These are phyloP conservation scores for Morelia viridis DNA, from an alignment of 2,797 vertebrate species.

Conservation along the genomic window DNA sequence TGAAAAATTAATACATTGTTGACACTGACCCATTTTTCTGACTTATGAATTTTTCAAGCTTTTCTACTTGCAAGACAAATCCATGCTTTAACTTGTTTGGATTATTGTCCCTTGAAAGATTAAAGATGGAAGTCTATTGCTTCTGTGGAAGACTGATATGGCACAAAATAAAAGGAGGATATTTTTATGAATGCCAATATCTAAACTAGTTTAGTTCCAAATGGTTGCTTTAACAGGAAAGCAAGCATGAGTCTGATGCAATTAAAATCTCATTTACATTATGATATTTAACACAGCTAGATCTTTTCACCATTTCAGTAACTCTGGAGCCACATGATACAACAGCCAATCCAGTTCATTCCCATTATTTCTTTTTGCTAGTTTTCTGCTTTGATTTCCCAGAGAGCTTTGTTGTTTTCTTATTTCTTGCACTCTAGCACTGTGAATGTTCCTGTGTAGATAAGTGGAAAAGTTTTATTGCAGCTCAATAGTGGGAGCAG, in stretches of 20 bases:
- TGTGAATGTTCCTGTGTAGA: not conserved
- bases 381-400: not conserved
- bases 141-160: not conserved
- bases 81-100: constrained; percentile 49
- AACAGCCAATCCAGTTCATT: not conserved
- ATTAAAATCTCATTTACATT: not conserved
- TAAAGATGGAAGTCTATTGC: constrained; percentile 28
- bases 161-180: not conserved
- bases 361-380: not conserved
- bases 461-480: not conserved
- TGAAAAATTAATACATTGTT: constrained; percentile 76
- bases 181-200: not conserved
- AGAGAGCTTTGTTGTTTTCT: not conserved
- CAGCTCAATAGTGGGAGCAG: not conserved
- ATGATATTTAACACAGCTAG: not conserved
- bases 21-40: constrained; percentile 73
- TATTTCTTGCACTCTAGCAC: not conserved
- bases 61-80: constrained; percentile 62
- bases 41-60: constrained; percentile 70
- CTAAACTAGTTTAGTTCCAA: not conserved
- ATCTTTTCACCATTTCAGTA: not conserved
- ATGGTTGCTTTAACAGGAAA: constrained; percentile 10
- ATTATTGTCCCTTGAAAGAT: constrained; percentile 45
- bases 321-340: not conserved
- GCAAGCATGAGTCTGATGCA: not conserved